A percentile compares a stretch with the other conserved stretches of the same genome.
Evolutionary conservation across 2,113 vertebrate genomes (phyloP).

Genomic region (Coreoperca whiteheadi): DNA sequence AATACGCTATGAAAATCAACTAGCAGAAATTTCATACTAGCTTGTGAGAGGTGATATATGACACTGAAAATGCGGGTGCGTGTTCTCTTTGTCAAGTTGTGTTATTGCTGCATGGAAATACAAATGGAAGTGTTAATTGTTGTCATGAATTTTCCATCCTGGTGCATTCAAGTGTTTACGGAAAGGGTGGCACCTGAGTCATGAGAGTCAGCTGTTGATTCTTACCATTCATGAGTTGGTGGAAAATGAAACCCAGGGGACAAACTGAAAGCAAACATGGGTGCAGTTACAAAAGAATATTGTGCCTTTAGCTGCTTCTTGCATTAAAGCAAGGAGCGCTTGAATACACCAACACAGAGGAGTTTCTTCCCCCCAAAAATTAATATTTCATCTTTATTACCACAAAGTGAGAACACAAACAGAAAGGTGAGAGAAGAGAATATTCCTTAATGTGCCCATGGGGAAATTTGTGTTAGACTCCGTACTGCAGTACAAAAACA

Average conservation of each 20-base stretch:
- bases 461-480: not conserved
- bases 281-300: not conserved
- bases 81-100: not conserved
- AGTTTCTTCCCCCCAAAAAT: not conserved
- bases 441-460: not conserved
- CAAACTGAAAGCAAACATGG: not conserved
- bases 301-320: not conserved
- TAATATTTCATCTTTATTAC: conserved; percentile 2
- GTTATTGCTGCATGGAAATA: not conserved
- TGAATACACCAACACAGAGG: not conserved
- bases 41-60: not conserved
- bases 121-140: not conserved
- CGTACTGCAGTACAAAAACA: not conserved
- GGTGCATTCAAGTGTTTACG: conserved; percentile 14
- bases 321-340: not conserved
- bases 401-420: not conserved
- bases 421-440: not conserved
- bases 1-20: not conserved
- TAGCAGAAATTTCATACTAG: not conserved
- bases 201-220: not conserved
- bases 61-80: not conserved
- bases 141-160: conserved; percentile 4
- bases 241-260: conserved; percentile 20
- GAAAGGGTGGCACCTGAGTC: conserved; percentile 29
- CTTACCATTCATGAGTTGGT: not conserved